These are phyloP conservation scores for Clarias laeviceps DNA, from an alignment of 2,797 vertebrate genomes.

Conservation along the genomic window DNA sequence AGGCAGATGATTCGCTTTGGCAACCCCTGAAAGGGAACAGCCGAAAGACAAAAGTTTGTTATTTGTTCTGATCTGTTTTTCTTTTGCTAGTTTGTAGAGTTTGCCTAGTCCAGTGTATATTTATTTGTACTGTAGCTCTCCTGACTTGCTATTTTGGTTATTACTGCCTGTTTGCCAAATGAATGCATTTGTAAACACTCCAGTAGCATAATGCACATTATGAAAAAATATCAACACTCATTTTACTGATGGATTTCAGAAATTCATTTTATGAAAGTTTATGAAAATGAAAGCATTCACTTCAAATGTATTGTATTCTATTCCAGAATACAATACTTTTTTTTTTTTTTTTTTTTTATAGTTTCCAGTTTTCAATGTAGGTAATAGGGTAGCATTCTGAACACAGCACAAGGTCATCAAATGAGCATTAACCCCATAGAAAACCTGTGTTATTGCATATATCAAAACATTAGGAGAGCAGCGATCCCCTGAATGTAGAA, in stretches of 20 bases:
- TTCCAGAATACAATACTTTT: not conserved
- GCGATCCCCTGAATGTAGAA: not conserved
- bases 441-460: not conserved
- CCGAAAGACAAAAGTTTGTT: no score
- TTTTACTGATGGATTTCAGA: not conserved
- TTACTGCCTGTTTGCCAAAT: no score
- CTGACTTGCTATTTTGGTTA: no score
- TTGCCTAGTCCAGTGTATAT: no score
- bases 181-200: no score
- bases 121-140: no score
- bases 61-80: no score
- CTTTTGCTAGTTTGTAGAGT: no score
- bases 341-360: not conserved
- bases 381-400: not conserved
- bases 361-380: not conserved
- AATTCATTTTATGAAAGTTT: not conserved
- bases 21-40: no score
- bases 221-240: not conserved
- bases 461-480: not conserved
- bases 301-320: not conserved
- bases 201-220: not conserved
- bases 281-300: not conserved
- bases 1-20: no score
- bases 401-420: not conserved
- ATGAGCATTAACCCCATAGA: not conserved